Conservation (phyloP, 2,113 vertebrate genomes). For the Steatornis caripensis region DNA sequence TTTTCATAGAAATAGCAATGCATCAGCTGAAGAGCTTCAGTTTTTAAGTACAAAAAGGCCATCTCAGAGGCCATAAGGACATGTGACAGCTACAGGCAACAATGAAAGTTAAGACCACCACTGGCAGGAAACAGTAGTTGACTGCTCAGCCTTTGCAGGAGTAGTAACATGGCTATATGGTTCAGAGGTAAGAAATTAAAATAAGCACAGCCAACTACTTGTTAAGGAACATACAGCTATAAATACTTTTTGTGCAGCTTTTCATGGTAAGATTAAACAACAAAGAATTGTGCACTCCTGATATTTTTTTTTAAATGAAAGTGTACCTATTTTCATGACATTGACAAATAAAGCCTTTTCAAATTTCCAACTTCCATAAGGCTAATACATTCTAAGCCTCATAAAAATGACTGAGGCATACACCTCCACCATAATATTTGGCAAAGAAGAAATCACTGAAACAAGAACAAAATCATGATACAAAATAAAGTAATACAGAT, state of each 20-base stretch:
- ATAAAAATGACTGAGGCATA: neutral
- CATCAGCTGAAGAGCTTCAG: neutral
- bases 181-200: neutral
- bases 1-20: neutral
- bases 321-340: neutral
- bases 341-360: neutral
- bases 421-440: constrained; percentile 8
- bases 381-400: constrained; percentile 16
- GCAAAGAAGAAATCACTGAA: constrained; percentile 27
- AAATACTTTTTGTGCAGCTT: neutral
- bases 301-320: neutral
- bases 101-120: neutral
- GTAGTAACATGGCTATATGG: neutral
- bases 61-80: neutral
- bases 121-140: neutral
- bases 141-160: neutral
- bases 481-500: constrained; percentile 27
- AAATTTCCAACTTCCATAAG: neutral
- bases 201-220: neutral
- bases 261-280: neutral
- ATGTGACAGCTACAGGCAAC: neutral
- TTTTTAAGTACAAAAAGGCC: neutral
- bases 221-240: neutral
- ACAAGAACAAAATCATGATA: constrained; percentile 12
- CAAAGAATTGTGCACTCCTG: neutral